Conservation (phyloP, 2,113 vertebrate genomes). For the Actenoides lindsayi region DNA sequence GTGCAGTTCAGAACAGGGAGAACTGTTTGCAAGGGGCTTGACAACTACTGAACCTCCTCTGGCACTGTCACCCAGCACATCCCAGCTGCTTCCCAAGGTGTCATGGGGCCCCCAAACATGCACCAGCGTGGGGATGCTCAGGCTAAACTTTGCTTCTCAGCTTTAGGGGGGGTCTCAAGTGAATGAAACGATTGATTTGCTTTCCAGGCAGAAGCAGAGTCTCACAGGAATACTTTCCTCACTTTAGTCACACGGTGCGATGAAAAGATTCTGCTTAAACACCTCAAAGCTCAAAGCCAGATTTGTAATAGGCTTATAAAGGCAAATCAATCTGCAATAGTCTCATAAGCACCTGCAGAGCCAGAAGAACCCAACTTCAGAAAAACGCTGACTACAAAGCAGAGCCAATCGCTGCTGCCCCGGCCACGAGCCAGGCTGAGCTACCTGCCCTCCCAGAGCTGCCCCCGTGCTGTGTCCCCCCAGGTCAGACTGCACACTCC, state of each 20-base stretch:
- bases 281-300: not conserved
- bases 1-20: not conserved
- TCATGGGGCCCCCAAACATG: rapidly evolving
- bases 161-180: not conserved
- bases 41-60: not conserved
- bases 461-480: not conserved
- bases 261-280: not conserved
- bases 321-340: not conserved
- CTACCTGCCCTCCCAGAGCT: not conserved
- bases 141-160: not conserved
- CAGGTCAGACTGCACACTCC: not conserved
- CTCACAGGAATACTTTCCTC: not conserved
- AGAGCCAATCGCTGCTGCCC: rapidly evolving
- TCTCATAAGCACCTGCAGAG: not conserved
- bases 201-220: not conserved
- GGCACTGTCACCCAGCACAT: rapidly evolving
- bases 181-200: not conserved
- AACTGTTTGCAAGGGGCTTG: not conserved
- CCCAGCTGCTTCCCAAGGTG: rapidly evolving
- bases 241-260: not conserved
- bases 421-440: rapidly evolving
- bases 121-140: not conserved
- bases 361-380: not conserved
- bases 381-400: not conserved
- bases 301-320: not conserved